These are phyloP conservation scores for Sarcophaga variegata DNA, from an alignment of 2,888 invertebrate genomes.

Conservation along the genomic window DNA sequence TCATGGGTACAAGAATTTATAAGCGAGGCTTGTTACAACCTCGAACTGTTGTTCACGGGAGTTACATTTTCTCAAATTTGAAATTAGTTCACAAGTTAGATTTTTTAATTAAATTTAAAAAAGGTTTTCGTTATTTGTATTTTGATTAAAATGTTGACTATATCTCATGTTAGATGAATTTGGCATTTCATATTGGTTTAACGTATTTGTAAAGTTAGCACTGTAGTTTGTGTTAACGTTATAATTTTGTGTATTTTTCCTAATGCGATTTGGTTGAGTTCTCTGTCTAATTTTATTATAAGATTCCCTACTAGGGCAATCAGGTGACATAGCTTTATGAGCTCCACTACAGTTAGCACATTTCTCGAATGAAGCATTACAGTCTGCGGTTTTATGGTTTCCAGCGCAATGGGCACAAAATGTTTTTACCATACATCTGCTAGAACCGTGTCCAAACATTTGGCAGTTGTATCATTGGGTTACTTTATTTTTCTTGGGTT, in stretches of 20 bases:
- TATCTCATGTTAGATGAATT: neutral
- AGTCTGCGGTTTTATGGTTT: constrained; percentile 1
- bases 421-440: constrained; percentile 17
- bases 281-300: neutral
- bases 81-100: neutral
- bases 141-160: no score
- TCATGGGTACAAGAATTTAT: no score
- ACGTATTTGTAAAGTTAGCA: neutral
- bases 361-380: neutral
- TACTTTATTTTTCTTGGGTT: neutral
- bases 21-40: neutral
- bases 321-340: constrained; percentile 8
- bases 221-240: neutral
- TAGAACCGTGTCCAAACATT: constrained; percentile 28
- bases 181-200: neutral
- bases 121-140: neutral
- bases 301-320: constrained; percentile 12
- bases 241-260: neutral
- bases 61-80: neutral
- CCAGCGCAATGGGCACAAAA: constrained; percentile 26
- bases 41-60: neutral
- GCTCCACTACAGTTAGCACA: constrained; percentile 18
- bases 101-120: neutral
- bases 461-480: constrained; percentile 28
- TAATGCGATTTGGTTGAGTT: neutral